Conservation (phyloP, 2,797 vertebrate genomes). For the Xiphorhynchus erythropygius region DNA sequence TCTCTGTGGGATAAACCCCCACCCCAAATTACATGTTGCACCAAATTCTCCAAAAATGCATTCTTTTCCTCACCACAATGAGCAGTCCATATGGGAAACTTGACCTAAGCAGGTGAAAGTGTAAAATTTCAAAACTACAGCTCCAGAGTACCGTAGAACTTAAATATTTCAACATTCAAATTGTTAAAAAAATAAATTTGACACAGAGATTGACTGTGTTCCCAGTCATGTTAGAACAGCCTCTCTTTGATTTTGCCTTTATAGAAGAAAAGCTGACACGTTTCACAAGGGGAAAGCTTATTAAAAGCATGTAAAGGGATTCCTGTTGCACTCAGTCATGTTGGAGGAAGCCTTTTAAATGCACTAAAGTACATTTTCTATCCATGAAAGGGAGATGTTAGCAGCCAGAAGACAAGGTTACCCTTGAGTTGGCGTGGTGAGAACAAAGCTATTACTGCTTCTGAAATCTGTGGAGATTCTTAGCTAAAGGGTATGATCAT, state of each 20-base stretch:
- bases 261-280: neutral
- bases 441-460: slow-evolving; percentile 14
- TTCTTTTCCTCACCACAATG: neutral
- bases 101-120: neutral
- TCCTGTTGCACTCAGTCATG: neutral
- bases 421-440: neutral
- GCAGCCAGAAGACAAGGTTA: neutral
- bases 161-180: neutral
- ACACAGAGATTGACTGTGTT: neutral
- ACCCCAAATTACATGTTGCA: neutral
- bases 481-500: neutral
- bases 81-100: neutral
- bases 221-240: neutral
- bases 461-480: neutral
- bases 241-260: neutral
- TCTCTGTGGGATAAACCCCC: neutral
- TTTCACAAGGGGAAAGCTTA: neutral
- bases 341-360: neutral
- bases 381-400: neutral
- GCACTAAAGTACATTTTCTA: neutral
- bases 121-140: neutral
- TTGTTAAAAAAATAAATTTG: neutral
- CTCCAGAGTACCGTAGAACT: neutral
- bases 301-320: neutral
- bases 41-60: neutral